These are phyloP conservation scores for Calcarius lapponicus DNA, from an alignment of 2,797 vertebrate species.

Conservation along the genomic window DNA sequence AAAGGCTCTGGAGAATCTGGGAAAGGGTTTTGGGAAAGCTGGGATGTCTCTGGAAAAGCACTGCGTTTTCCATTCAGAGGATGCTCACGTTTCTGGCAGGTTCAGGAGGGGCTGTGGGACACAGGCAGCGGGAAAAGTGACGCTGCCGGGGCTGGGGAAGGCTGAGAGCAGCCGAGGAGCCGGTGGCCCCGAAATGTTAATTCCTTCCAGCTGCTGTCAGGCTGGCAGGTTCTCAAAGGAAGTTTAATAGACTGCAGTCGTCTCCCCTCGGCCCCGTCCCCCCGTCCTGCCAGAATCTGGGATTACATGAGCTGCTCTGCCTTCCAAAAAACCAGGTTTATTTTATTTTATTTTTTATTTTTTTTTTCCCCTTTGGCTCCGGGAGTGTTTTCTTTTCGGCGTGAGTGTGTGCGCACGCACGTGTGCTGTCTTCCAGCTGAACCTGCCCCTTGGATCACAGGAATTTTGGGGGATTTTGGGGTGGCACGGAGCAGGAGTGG, in stretches of 20 bases:
- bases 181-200: slow-evolving; percentile 56
- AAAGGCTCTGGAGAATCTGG: no score
- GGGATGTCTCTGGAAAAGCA: rapidly evolving
- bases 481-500: not conserved
- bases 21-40: rapidly evolving
- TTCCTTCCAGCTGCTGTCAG: slow-evolving; percentile 74
- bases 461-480: not conserved
- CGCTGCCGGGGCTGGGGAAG: slow-evolving; percentile 26
- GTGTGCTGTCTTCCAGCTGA: not conserved
- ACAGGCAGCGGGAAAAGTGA: slow-evolving; percentile 28
- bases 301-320: slow-evolving; percentile 46
- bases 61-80: not conserved
- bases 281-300: slow-evolving; percentile 18
- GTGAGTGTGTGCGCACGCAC: not conserved
- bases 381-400: not conserved
- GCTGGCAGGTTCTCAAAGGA: slow-evolving; percentile 73
- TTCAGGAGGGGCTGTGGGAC: not conserved
- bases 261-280: slow-evolving; percentile 30
- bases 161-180: slow-evolving; percentile 28
- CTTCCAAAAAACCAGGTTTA: slow-evolving; percentile 20
- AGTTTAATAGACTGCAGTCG: slow-evolving; percentile 71
- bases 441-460: not conserved
- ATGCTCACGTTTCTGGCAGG: slow-evolving; percentile 18
- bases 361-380: not conserved
- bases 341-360: not conserved